Evolutionary conservation across 2,113 vertebrate genomes (phyloP), one percentile per base, ranked within the genome.

Genomic region (Daphoenositta chrysoptera): DNA sequence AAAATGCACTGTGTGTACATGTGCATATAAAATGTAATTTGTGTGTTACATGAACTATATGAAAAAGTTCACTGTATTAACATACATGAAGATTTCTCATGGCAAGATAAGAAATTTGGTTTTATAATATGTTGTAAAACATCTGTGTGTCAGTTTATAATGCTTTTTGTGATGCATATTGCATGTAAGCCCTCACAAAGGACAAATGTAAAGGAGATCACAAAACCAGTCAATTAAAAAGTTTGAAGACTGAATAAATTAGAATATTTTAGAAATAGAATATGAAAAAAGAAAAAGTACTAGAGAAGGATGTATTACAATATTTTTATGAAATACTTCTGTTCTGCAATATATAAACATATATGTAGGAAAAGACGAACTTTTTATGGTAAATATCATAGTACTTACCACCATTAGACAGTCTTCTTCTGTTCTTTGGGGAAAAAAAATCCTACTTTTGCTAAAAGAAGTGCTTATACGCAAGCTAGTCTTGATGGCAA

Each of bases 31-130:
- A 54, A 51, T 33, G 5, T 18, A 30, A 51, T 57, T 65, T 48
- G 3, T 56, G 1, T 58, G 30, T 33, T 50, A 51, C 39, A 45
- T 37, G 8, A 70, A 24, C 8, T 35, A 1, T 11, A 13, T n/a
- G 20, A 58, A 64, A 64, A 45, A 9, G 30, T 70, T 81, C 35
- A 73, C 31, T 47, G 3, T 51, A 47, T 73, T 69, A 75, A 18
- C 4, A 15, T 28, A 17, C 0, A 0, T 60, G 28, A 63, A 63
- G 21, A 42, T 50, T 63, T 19, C 64, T 51, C 3, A 2, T 68
- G 27, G 35, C n/a, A 47, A 90, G 17, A 56, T 54, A 30, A 2
- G 2, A 24, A 40, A 60, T 27, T 70, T 47, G 3, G 2, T 39
- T 76, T 80, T 80, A 15, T 30, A 65, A 20, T 50, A 17, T 17